phyloP scores from a whole-genome alignment of 2,113 vertebrate genomes.

The Arothron firmamentum region DNA sequence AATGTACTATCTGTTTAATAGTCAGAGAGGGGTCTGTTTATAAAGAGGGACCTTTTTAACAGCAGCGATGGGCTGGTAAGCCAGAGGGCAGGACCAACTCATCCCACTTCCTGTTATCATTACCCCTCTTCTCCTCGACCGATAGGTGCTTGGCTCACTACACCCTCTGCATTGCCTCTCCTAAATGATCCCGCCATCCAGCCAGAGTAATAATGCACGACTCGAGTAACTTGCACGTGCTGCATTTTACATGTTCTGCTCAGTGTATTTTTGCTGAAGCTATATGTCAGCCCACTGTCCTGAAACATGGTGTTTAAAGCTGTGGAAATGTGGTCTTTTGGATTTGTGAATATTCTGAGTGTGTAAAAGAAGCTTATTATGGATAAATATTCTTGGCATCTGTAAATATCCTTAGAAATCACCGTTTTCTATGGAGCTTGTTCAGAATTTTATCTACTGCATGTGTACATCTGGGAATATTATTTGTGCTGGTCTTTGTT shows the following conservation, averaged over 20 bases:
- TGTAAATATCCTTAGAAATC: background rate
- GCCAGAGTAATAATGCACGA: slow-evolving; percentile 32
- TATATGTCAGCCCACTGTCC: slow-evolving; percentile 58
- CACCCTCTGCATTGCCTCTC: slow-evolving; percentile 40
- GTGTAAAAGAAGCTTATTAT: slow-evolving; percentile 15
- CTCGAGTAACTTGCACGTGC: slow-evolving; percentile 54
- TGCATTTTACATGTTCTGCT: slow-evolving; percentile 57
- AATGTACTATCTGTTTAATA: slow-evolving; percentile 75
- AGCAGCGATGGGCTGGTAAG: slow-evolving; percentile 58
- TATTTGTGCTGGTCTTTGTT: slow-evolving; percentile 41
- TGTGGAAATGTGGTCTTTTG: slow-evolving; percentile 29
- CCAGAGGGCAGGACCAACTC: slow-evolving; percentile 61
- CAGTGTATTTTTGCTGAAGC: slow-evolving; percentile 53
- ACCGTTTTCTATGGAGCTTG: slow-evolving; percentile 1
- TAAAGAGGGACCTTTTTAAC: slow-evolving; percentile 58
- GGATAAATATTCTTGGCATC: slow-evolving; percentile 32
- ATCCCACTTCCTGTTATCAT: slow-evolving; percentile 71
- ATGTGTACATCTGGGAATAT: slow-evolving; percentile 29
- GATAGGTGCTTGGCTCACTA: slow-evolving; percentile 50
- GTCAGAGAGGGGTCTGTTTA: slow-evolving; percentile 68
- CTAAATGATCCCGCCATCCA: slow-evolving; percentile 40
- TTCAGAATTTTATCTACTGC: slow-evolving; percentile 15
- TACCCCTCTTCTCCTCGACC: slow-evolving; percentile 62
- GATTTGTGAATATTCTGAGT: slow-evolving; percentile 21
- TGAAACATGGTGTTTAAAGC: slow-evolving; percentile 57